Conservation (phyloP, 2,888 invertebrate genomes). For the Deladenus siricidicola region DNA sequence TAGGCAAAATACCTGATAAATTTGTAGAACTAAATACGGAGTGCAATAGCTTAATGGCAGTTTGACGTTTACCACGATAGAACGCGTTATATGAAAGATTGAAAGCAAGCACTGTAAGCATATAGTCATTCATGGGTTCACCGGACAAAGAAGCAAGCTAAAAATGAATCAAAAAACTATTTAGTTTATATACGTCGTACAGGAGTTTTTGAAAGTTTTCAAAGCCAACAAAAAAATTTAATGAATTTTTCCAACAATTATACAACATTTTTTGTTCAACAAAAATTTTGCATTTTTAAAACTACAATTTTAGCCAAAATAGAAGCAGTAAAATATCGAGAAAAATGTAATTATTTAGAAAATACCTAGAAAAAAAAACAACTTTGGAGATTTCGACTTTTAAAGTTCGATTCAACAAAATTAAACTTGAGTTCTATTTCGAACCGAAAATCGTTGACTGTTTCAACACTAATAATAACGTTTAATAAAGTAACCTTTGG, state of each 20-base stretch:
- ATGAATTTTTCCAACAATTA: neutral
- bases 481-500: conserved; percentile 3
- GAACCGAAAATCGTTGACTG: no score
- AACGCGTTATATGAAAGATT: conserved; percentile 9
- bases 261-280: no score
- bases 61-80: conserved; percentile 2
- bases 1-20: conserved; percentile 2
- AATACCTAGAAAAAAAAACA: no score
- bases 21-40: conserved; percentile 5
- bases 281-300: no score
- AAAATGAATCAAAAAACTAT: neutral
- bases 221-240: neutral
- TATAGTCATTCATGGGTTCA: conserved; percentile 7
- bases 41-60: neutral
- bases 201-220: neutral
- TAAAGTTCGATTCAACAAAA: no score
- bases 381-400: no score
- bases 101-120: conserved; percentile 9
- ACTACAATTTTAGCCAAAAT: no score
- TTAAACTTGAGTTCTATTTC: no score
- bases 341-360: no score
- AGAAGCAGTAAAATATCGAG: no score
- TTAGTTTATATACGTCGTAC: neutral
- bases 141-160: neutral
- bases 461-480: no score